Evolutionary conservation across 2,888 invertebrate genomes (phyloP).

Genomic region (Ornithoptera alexandrae): DNA sequence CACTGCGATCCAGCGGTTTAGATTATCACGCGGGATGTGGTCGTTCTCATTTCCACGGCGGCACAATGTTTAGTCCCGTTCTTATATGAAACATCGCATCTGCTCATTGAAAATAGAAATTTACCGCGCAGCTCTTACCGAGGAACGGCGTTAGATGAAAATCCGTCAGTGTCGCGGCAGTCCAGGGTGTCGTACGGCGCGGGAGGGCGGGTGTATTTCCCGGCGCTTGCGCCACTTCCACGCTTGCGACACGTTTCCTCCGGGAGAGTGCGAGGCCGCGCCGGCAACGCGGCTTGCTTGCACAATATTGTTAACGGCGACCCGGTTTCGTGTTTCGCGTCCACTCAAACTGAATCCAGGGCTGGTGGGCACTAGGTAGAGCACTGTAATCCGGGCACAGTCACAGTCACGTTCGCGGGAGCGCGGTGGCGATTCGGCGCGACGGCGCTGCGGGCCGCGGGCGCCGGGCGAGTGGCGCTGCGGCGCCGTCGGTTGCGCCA

Average conservation of each 20-base stretch:
- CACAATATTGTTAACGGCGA: conserved; percentile 69
- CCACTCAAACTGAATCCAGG: conserved; percentile 71
- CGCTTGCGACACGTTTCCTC: conserved; percentile 76
- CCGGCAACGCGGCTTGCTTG: conserved; percentile 69
- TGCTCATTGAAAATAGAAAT: conserved; percentile 27
- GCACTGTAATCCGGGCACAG: conserved; percentile 75
- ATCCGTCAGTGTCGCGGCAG: conserved; percentile 54
- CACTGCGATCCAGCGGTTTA: conserved; percentile 53
- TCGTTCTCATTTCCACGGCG: conserved; percentile 33
- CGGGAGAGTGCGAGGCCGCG: conserved; percentile 76
- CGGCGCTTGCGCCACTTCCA: conserved; percentile 77
- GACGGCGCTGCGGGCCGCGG: conserved; percentile 78
- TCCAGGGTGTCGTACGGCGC: conserved; percentile 62
- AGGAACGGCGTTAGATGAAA: conserved; percentile 46
- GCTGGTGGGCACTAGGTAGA: conserved; percentile 58
- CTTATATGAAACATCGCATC: background rate
- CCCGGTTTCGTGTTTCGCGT: conserved; percentile 71
- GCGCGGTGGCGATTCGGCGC: conserved; percentile 56
- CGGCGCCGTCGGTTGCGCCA: conserved; percentile 76
- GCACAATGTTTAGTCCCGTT: conserved; percentile 11
- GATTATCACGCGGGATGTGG: conserved; percentile 42
- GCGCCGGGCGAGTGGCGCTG: conserved; percentile 78
- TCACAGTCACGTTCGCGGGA: conserved; percentile 48
- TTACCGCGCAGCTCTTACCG: conserved; percentile 37
- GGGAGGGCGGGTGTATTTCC: conserved; percentile 67